Conservation (phyloP, 2,888 invertebrate genomes). For the Chirona hameri region DNA sequence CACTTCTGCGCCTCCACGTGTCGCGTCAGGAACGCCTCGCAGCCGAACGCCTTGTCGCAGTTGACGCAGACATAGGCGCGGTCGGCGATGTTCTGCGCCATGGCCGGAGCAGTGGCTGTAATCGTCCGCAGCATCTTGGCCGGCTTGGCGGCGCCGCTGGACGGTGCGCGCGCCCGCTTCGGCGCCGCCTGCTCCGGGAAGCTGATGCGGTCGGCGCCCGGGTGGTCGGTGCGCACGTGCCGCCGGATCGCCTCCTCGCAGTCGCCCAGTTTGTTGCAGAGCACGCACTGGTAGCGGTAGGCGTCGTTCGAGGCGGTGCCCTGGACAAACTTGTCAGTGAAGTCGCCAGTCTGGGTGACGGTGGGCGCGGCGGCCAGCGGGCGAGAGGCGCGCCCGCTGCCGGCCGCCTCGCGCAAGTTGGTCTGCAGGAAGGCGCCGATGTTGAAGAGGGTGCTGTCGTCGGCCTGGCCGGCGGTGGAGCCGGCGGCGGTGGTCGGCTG, state of each 20-base stretch:
- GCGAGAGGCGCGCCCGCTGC: neutral
- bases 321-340: constrained; percentile 23
- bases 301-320: neutral
- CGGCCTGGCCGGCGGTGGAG: neutral
- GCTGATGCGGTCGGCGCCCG: constrained; percentile 29
- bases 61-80: constrained; percentile 12
- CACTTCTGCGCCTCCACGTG: constrained; percentile 26
- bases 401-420: neutral
- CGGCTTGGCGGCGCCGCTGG: neutral
- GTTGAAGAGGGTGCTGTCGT: neutral
- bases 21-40: constrained; percentile 11
- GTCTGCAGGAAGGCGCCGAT: constrained; percentile 24
- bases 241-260: constrained; percentile 6
- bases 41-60: constrained; percentile 28
- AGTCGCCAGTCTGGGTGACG: neutral
- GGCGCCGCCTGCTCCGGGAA: neutral
- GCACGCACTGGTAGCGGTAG: constrained; percentile 25
- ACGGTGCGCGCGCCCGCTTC: neutral
- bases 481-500: neutral
- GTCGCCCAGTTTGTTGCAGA: constrained; percentile 13
- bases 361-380: neutral
- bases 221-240: constrained; percentile 22
- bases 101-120: neutral
- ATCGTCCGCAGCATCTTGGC: neutral
- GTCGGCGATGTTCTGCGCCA: constrained; percentile 5